A percentile compares a stretch with the other conserved stretches of the same genome.
Conservation (phyloP, 2,113 vertebrate species). For the Strix uralensis region DNA sequence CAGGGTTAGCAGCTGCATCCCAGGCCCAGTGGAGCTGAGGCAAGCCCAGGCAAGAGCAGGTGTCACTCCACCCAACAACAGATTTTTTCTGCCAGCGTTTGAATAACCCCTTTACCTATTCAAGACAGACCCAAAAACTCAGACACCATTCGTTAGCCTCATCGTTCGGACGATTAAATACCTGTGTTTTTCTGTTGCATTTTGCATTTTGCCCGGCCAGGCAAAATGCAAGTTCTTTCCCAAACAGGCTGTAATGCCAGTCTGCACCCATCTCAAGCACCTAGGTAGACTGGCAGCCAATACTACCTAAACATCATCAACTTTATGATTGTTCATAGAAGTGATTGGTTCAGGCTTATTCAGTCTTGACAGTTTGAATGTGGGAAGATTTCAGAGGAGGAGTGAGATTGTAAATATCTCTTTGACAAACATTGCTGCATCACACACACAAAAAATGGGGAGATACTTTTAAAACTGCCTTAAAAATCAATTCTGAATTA, state of each 20-base stretch:
- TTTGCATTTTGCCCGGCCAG: neutral
- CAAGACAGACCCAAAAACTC: neutral
- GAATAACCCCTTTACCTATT: neutral
- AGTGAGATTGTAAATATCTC: conserved; percentile 50
- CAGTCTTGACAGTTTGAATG: conserved; percentile 46
- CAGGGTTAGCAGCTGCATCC: neutral
- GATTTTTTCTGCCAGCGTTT: neutral
- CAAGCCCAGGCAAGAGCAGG: neutral
- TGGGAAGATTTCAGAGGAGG: conserved; percentile 29
- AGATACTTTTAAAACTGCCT: conserved; percentile 62
- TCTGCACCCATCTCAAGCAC: conserved; percentile 26
- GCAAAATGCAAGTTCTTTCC: neutral
- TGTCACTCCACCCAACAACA: neutral
- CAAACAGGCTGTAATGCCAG: neutral
- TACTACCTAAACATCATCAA: conserved; percentile 36
- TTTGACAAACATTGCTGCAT: conserved; percentile 59
- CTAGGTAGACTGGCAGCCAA: conserved; percentile 26
- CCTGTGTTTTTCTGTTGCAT: neutral
- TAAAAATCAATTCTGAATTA: conserved; percentile 49
- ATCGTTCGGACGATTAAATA: neutral
- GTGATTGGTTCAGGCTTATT: conserved; percentile 15
- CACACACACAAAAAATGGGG: conserved; percentile 28
- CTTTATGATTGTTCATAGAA: neutral
- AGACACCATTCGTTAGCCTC: neutral
- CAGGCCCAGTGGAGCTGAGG: fast-evolving